A percentile compares a stretch with the other conserved stretches of the same genome.
Evolutionary conservation across 2,113 vertebrate genomes (phyloP).

Genomic region (Semnopithecus entellus): DNA sequence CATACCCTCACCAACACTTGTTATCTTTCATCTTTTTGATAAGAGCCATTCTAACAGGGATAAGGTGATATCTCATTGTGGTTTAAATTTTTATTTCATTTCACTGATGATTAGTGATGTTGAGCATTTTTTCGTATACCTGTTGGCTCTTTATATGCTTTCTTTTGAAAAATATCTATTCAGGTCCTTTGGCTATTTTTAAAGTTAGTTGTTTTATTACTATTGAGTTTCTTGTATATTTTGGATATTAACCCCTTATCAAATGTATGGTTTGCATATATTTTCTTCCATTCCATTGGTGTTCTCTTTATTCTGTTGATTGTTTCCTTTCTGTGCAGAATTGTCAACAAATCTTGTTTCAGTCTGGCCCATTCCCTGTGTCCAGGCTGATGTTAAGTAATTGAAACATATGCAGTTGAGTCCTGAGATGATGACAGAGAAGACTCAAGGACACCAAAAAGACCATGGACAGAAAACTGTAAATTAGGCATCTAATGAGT

Average conservation of each 20-base stretch:
- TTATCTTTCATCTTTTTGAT: not conserved
- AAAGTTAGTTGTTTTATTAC: not conserved
- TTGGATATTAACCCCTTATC: not conserved
- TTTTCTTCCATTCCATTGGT: not conserved
- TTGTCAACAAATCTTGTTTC: not conserved
- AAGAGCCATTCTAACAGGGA: not conserved
- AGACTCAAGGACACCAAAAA: not conserved
- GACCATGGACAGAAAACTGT: not conserved
- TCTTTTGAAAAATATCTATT: not conserved
- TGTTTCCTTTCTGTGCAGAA: not conserved
- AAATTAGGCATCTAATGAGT: not conserved
- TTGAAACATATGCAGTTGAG: not conserved
- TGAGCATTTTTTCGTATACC: not conserved
- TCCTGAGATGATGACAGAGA: not conserved
- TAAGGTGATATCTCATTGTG: not conserved
- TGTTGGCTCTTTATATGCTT: not conserved
- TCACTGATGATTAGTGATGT: not conserved
- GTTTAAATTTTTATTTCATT: not conserved
- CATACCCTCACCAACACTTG: not conserved
- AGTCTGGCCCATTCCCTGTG: not conserved
- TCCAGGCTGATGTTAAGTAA: not conserved
- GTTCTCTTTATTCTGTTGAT: not conserved
- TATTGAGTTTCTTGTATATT: not conserved
- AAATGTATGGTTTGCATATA: not conserved
- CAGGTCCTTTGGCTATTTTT: not conserved